phyloP scores from a whole-genome alignment of 2,113 vertebrate species.

The Triplophysa tibetana region DNA sequence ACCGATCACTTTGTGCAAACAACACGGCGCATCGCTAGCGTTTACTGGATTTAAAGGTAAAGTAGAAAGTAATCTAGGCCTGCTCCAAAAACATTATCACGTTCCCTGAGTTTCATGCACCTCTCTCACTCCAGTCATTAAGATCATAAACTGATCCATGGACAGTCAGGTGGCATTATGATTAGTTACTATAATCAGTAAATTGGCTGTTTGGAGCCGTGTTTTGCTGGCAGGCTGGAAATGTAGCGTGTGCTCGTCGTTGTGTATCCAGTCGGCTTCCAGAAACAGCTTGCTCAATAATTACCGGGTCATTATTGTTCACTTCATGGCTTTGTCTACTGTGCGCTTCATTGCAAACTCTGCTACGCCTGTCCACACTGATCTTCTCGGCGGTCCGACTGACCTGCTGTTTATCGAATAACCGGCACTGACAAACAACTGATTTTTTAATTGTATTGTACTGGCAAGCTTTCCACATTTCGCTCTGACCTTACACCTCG shows the following conservation, averaged over 20 bases:
- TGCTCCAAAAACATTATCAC: not conserved
- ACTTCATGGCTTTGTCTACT: slow-evolving; percentile 51
- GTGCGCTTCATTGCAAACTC: slow-evolving; percentile 51
- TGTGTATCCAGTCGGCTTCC: slow-evolving; percentile 39
- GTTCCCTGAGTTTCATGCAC: not conserved
- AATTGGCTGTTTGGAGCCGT: slow-evolving; percentile 44
- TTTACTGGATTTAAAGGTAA: not conserved
- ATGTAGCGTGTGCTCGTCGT: slow-evolving; percentile 42
- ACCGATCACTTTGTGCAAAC: not conserved
- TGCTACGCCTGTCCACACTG: slow-evolving; percentile 48
- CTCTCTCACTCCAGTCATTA: not conserved
- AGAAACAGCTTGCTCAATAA: slow-evolving; percentile 57
- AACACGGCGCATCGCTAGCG: not conserved
- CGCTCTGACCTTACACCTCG: not conserved
- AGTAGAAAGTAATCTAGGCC: not conserved
- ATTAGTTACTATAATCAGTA: slow-evolving; percentile 48
- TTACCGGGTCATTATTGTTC: slow-evolving; percentile 56
- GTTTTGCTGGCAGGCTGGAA: slow-evolving; percentile 46
- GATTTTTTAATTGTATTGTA: slow-evolving; percentile 24
- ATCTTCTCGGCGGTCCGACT: slow-evolving; percentile 26
- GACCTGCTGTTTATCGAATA: slow-evolving; percentile 19
- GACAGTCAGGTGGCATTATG: slow-evolving; percentile 25
- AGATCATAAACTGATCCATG: slow-evolving; percentile 20
- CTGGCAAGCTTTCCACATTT: slow-evolving; percentile 13
- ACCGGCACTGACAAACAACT: slow-evolving; percentile 30